Percentiles rank a stretch among this genome's conserved stretches.
Conservation (phyloP, 1,140 invertebrate genomes). For the Nautilus pompilius region DNA sequence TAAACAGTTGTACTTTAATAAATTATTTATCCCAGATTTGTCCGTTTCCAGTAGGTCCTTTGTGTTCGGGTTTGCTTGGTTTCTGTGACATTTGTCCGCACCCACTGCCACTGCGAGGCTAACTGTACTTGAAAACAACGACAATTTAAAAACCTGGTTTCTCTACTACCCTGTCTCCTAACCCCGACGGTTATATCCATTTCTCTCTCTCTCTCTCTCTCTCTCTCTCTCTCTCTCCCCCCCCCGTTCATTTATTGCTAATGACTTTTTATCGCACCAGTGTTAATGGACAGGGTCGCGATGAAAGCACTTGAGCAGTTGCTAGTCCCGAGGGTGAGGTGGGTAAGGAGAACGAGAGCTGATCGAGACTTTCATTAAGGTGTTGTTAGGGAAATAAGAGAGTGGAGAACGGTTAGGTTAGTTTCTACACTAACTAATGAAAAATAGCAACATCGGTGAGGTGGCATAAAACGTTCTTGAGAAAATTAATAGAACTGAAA, state of each 20-base stretch:
- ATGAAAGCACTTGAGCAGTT: neutral
- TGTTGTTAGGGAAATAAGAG: neutral
- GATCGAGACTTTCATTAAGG: neutral
- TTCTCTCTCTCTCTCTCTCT: slow-evolving; percentile 4
- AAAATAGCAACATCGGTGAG: too few species aligned
- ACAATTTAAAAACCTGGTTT: too few species aligned
- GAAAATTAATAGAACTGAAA: too few species aligned
- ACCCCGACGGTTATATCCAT: neutral
- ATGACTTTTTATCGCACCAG: neutral
- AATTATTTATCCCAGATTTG: too few species aligned
- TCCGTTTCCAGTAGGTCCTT: too few species aligned
- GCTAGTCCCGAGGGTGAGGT: neutral
- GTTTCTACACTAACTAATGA: too few species aligned
- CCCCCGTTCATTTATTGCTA: neutral
- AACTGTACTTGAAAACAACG: too few species aligned
- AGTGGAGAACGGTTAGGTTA: neutral
- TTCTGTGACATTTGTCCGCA: too few species aligned
- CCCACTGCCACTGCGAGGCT: too few species aligned
- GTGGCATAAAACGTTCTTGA: too few species aligned
- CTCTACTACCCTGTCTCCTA: slow-evolving; percentile 1
- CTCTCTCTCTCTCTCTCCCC: slow-evolving; percentile 2
- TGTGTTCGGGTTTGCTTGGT: too few species aligned
- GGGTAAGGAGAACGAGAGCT: slow-evolving; percentile 3
- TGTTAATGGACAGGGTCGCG: neutral
- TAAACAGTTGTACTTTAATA: too few species aligned